Base-by-base conservation (phyloP, 2,797 vertebrate genomes). In the Falco concolor region DNA sequence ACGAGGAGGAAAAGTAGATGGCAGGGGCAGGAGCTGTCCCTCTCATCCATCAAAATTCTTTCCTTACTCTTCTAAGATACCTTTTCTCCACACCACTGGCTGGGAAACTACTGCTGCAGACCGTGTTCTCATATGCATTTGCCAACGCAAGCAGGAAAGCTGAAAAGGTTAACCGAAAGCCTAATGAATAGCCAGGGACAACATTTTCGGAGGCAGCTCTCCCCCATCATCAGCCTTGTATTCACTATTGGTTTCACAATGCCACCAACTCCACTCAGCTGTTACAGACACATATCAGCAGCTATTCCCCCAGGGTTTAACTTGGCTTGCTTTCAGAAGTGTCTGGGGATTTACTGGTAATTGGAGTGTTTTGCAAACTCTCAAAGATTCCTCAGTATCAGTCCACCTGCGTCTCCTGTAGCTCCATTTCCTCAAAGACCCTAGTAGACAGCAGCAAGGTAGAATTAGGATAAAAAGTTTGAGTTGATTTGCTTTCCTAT, bases 311-410 rank as follows among this genome's bases (percentile, higher is more conserved):
- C 0, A 54, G 56, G 94, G 25, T 23, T 96, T 94, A 64, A 72
- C 92, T 81, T 73, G 79, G 61, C 81, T 95, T 87, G 87, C 94
- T 93, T 89, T 95, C 95, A 92, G 72, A 78, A 73, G 40, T 59
- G 54, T 69, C 75, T 83, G 78, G 91, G 91, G 94, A 95, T 89
- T 95, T 93, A 87, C 84, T 91, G 89, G 94, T 94, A 96, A 97
- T 93, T 93, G 94, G 90, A 97, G 90, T 94, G 90, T 95, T 97
- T 96, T 95, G 96, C 92, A 95, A 94, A 93, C 89, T 92, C 93
- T 94, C 72, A 93, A 83, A 95, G 80, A 96, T 47, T 91, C 88
- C 84, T 96, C 92, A 94, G 83, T 84, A 93, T 84, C 92, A 69
- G 81, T 83, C 89, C 75, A 95, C 86, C 84, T 67, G 95, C 12